These are phyloP conservation scores for Thymallus thymallus DNA, from an alignment of 2,113 vertebrate species.

Conservation along the genomic window DNA sequence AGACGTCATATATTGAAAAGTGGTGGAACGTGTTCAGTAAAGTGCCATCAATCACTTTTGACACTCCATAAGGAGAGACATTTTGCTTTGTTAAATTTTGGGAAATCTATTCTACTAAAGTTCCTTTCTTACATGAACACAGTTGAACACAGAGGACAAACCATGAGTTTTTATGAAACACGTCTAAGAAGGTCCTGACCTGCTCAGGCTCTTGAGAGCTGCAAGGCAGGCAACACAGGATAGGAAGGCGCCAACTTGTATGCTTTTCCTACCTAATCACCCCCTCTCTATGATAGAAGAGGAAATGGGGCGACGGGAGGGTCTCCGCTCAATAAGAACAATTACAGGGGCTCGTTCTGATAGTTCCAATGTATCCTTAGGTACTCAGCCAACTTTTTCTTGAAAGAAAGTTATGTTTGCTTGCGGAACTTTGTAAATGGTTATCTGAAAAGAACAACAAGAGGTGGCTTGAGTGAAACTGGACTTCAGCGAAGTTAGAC, in stretches of 20 bases:
- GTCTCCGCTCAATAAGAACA: constrained; percentile 63
- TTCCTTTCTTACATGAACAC: neutral
- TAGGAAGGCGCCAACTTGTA: constrained; percentile 70
- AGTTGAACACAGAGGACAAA: neutral
- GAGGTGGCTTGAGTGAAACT: neutral
- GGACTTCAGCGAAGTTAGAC: neutral
- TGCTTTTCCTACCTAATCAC: constrained; percentile 70
- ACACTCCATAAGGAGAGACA: neutral
- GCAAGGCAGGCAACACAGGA: constrained; percentile 60
- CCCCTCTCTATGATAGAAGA: constrained; percentile 63
- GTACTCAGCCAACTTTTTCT: constrained; percentile 49
- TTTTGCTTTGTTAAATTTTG: neutral
- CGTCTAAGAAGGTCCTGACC: constrained; percentile 38
- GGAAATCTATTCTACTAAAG: neutral
- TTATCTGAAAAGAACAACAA: constrained; percentile 13
- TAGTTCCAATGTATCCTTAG: constrained; percentile 54
- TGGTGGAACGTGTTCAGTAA: neutral
- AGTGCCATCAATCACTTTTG: neutral
- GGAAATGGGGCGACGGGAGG: constrained; percentile 71
- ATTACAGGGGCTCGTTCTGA: constrained; percentile 55
- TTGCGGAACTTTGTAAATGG: constrained; percentile 28
- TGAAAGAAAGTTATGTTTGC: constrained; percentile 41
- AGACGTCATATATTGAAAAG: neutral
- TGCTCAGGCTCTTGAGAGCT: constrained; percentile 16
- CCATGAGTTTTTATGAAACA: constrained; percentile 7